These are phyloP conservation scores for Calameuta pallipes DNA, from an alignment of 2,888 invertebrate species.

Conservation along the genomic window DNA sequence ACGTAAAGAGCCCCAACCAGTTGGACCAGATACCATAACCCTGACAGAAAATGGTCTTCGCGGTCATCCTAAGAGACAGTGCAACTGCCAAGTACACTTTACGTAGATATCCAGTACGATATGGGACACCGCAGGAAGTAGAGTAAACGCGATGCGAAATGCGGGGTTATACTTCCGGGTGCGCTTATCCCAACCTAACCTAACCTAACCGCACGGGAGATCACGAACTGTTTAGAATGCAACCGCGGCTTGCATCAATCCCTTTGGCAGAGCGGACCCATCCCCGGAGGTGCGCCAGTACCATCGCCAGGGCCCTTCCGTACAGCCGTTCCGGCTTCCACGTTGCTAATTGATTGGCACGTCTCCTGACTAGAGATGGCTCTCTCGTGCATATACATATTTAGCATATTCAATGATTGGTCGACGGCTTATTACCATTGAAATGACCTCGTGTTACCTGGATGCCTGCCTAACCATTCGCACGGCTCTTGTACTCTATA, in stretches of 20 bases:
- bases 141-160: no score
- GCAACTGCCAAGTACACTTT: no score
- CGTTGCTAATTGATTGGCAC: constrained; percentile 56
- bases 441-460: constrained; percentile 44
- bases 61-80: no score
- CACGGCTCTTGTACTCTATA: no score
- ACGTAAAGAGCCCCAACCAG: no score
- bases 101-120: no score
- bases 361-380: constrained; percentile 34
- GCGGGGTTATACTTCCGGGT: no score
- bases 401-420: constrained; percentile 56
- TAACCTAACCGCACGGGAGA: constrained; percentile 30
- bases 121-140: no score
- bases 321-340: constrained; percentile 8
- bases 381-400: constrained; percentile 52
- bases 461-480: constrained; percentile 23
- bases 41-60: no score
- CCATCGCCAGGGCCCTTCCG: constrained; percentile 10
- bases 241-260: constrained; percentile 45
- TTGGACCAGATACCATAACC: no score
- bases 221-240: constrained; percentile 54
- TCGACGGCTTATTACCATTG: constrained; percentile 56
- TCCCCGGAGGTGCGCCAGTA: constrained; percentile 14
- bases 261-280: constrained; percentile 37
- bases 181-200: background rate